Evolutionary conservation across 2,888 invertebrate genomes (phyloP), one percentile per base, ranked within the genome.

Genomic region (Serripes groenlandicus): DNA sequence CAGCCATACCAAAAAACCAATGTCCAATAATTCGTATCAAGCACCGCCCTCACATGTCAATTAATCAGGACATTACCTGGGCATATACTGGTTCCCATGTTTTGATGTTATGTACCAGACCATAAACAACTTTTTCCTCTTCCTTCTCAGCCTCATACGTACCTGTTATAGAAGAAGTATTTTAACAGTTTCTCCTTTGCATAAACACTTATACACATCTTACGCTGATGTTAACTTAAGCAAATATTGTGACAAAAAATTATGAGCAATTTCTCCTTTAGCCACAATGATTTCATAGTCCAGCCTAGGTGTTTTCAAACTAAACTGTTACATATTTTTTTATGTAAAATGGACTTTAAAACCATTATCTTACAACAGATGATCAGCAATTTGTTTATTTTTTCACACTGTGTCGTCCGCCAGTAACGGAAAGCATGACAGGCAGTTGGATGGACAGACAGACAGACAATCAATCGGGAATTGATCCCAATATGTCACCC

Each of bases 71-170:
- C 15, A 3, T 3, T 74, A 97, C 97, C 96, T 97, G 97, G 68
- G 97, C 88, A 92, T 97, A 96, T 18, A 97, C 91, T 0, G 97
- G 97, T 94, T 97, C 97, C 95, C 97, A 97, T 0, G 97, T 97
- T 5, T 96, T 96, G 79, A 97, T 96, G 93, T 97, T 97, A 93
- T 97, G 96, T 1, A 97, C 97, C 28, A 98, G 95, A 0, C 98
- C 98, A 92, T 98, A 98, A 32, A 97, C 96, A 30, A 98, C 97
- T 52, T 90, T 89, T 90, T 97, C 96, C 88, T 80, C 80, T 18
- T 58, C 34, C 34, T 69, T 96, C 94, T 98, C 98, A 1, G 96
- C 96, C 85, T 96, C 96, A 95, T 98, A 98, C 5, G 98, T 98
- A 0, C 93, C 93, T 92, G 37, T 60, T n/a, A n/a, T n/a, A n/a